Evolutionary conservation across 2,888 invertebrate genomes (phyloP), one percentile per base, ranked within the genome.

Genomic region (Eurytoma adleriae): DNA sequence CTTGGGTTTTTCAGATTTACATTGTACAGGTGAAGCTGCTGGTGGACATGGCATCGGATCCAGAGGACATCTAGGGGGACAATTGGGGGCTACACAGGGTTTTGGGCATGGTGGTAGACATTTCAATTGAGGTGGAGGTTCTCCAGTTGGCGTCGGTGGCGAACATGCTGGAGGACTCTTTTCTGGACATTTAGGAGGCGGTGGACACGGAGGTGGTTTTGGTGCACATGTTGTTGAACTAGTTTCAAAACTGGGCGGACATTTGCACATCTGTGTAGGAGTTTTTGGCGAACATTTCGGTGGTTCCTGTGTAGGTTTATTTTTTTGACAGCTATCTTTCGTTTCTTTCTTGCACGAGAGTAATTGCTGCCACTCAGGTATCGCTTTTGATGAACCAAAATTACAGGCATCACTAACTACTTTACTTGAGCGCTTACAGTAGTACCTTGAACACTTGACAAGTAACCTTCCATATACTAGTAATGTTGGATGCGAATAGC

Each of bases 281-380:
- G 72, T 10, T 14, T 48, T 27, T 50, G 74, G 72, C 10, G 61
- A 68, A 20, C 75, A 75, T n/a, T 54, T 62, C 16, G 68, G n/a
- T n/a, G 57, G 57, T 16, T n/a, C 10, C 40, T 27, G 1, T 13
- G 70, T 24, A n/a, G n/a, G n/a, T 18, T 52, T 52, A 24, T 24
- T 24, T 40, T 24, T 24, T 40, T 10, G 10, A 10, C 10, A 40
- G 40, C 10, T 10, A 40, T 40, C 40, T 10, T 5, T 40, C 40
- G 40, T 7, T 40, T 40, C 40, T 10, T 40, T 40, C 40, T 40
- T 40, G 40, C 7, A 5, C 10, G 10, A 40, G 40, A 5, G 7
- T 10, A 40, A 40, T 18, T 66, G 70, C 10, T 62, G 77, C 48
- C 68, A 68, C 13, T 12, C 2, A 1, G 77, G 64, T 30, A 62